Evolutionary conservation across 2,797 vertebrate genomes (phyloP), one percentile per base, ranked within the genome.

Genomic region (Rhinichthys osculus): DNA sequence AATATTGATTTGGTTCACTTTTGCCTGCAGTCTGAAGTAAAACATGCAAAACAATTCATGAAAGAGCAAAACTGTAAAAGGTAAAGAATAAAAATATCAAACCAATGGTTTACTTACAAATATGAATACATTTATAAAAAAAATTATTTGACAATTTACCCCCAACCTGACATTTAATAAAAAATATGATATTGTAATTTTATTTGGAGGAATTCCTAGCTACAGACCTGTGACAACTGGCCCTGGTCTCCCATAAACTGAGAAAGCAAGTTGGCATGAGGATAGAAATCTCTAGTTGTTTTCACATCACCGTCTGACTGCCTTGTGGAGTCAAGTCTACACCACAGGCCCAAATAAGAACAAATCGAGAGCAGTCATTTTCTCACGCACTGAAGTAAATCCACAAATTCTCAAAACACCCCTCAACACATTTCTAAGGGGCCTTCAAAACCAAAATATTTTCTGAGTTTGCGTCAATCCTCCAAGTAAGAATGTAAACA

Each of bases 401-500:
- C 19, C 13, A 47, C 57, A 70, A 54, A 54, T 83, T 71, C 30
- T 30, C 62, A 66, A 66, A 33, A 66, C 62, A 64, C 71, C 54
- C 40, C 57, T 17, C 40, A n/a, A 30, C 30, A 40, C 59, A 76
- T 77, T 77, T 78, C 50, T 69, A 70, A 78, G 81, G 44, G 42
- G n/a, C 62, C 81, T 82, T 35, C 30, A 66, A 77, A 85, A 77
- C 77, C 81, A 78, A 82, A 89, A 85, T 62, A 87, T 81, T 21
- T 52, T 80, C 73, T 47, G 77, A 35, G 70, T 87, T 88, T 83
- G 74, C 78, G 64, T 89, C 88, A 89, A 16, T 89, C 82, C 67
- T 70, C 47, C 23, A 16, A 59, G 21, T 42, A 86, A 66, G 84
- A 89, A 89, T 89, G 85, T 88, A 88, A 90, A 88, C 87, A 85